These are phyloP conservation scores for Agelaius tricolor DNA, from an alignment of 2,113 vertebrate genomes.

Conservation along the genomic window DNA sequence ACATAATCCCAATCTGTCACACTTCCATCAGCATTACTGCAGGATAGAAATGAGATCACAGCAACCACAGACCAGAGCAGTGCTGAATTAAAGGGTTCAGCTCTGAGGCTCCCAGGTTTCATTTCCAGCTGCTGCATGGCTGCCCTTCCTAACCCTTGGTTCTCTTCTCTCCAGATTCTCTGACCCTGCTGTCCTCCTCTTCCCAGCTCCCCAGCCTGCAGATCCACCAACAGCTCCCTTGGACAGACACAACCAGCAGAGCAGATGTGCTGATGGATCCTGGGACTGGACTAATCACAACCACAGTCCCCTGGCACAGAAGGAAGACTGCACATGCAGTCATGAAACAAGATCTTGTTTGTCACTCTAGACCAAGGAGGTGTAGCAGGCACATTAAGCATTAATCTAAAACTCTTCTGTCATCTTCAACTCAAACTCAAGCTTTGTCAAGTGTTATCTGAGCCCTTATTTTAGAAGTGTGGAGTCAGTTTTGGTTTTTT, in stretches of 20 bases:
- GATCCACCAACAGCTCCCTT: background rate
- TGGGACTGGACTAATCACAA: background rate
- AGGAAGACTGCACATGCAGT: background rate
- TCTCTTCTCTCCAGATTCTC: background rate
- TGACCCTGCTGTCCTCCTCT: background rate
- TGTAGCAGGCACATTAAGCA: background rate
- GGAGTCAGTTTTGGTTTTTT: background rate
- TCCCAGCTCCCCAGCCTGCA: background rate
- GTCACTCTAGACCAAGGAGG: background rate
- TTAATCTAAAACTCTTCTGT: background rate
- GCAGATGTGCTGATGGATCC: background rate
- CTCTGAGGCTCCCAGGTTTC: background rate
- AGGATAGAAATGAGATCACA: background rate
- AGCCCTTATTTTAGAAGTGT: background rate
- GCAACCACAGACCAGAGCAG: background rate
- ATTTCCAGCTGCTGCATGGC: fast-evolving
- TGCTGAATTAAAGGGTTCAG: background rate
- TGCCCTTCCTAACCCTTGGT: background rate
- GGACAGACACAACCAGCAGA: background rate
- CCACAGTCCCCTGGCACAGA: background rate
- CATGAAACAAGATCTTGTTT: background rate
- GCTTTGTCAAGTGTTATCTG: background rate
- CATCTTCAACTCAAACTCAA: background rate
- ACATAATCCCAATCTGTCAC: background rate
- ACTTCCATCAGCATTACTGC: background rate